Base-by-base conservation (phyloP, 1,140 invertebrate genomes). In the Panagrolaimus sp. region DNA sequence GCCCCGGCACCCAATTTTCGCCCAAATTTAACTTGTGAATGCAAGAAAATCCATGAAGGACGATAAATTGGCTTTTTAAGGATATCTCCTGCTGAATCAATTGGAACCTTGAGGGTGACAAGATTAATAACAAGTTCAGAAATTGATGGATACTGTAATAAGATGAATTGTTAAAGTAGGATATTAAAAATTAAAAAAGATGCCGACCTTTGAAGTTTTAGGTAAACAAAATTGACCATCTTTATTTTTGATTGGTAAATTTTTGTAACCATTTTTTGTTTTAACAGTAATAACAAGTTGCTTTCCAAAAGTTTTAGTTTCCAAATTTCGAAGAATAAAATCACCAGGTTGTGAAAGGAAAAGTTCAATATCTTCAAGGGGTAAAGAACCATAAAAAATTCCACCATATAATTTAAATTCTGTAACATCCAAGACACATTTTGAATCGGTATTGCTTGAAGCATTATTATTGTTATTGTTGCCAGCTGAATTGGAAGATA, bases 1-100 rank as follows among this genome's bases (percentile, higher is more conserved):
- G 52, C 52, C 10, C 52, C 52, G 14, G 80, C 77, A 46, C 76
- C 76, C 14, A 78, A 68, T 55, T 78, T 78, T 63, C 77, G 72
- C 10, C 62, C 62, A 3, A 78, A 55, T 9, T 63, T 67, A 52
- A 78, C 78, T 21, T 55, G 48, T 65, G 81, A 76, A 52, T 78
- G 77, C 44, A 74, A 78, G 46, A 78, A 68, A 10, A 76, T 43
- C 77, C 77, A 78, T 6, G 67, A 52, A 9, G 78, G 71, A 21
- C 77, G 66, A 38, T 80, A 58, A 12, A 58, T 58, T 21, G 52
- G 21, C 21, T 58, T 26, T n/a, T 21, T 58, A 12, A 58, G 52
- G 15, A 21, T 26, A 0, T 12, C 4, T 1, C 28, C 52, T 2
- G 10, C 10, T 0, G 21, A 21, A 58, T 58, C 52, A 28, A 58